phyloP scores from a whole-genome alignment of 2,797 vertebrate species.

The Coregonus sp. region DNA sequence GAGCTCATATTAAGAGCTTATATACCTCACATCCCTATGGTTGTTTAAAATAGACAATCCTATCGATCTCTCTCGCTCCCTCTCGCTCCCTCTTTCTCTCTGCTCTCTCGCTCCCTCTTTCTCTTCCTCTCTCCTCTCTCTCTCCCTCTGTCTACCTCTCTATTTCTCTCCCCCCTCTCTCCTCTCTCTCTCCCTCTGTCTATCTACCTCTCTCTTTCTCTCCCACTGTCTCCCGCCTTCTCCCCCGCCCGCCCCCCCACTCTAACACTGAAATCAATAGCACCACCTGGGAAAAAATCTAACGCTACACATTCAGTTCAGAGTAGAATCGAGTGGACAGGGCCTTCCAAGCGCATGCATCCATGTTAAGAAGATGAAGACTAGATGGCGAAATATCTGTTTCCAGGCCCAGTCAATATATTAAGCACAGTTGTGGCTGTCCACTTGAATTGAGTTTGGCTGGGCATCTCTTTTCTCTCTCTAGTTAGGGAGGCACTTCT shows the following conservation, averaged over 20 bases:
- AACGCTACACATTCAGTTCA: not conserved
- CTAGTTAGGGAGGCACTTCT: not conserved
- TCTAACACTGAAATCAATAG: conserved; percentile 16
- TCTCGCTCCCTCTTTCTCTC: not conserved
- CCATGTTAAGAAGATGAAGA: not conserved
- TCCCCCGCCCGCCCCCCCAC: not conserved
- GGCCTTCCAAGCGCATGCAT: conserved; percentile 14
- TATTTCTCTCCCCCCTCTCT: too few relatives aligned
- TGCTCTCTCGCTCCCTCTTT: too few relatives aligned
- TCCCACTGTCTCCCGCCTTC: not conserved
- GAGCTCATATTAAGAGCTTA: not conserved
- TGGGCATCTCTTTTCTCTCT: not conserved
- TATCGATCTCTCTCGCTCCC: not conserved
- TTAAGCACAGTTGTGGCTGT: conserved; percentile 12
- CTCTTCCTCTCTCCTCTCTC: not conserved
- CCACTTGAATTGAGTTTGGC: not conserved
- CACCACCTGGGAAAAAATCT: not conserved
- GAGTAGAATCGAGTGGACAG: not conserved
- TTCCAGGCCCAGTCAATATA: conserved; percentile 14
- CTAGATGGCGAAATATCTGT: conserved; percentile 10
- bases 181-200: not conserved
- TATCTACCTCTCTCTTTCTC: conserved; percentile 4
- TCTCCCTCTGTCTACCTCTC: not conserved
- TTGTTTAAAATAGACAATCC: conserved; percentile 7
- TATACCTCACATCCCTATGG: not conserved